These are phyloP conservation scores for Meganola albula DNA, from an alignment of 2,888 invertebrate species.

Conservation along the genomic window DNA sequence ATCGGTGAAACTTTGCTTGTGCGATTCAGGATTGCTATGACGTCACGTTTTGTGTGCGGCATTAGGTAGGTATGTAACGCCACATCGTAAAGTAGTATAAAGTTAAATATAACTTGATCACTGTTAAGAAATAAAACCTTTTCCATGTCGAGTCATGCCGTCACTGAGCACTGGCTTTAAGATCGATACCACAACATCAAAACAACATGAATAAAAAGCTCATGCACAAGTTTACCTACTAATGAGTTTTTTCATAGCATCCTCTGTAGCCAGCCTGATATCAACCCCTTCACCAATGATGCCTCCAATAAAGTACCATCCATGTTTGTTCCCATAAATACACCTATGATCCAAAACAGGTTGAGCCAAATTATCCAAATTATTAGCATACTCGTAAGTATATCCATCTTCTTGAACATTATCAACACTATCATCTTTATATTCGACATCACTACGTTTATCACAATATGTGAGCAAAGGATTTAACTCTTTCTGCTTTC, in stretches of 20 bases:
- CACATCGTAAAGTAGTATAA: too few species aligned
- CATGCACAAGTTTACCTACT: conserved; percentile 82
- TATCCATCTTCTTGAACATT: conserved; percentile 52
- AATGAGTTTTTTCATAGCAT: conserved; percentile 86
- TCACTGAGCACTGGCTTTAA: too few species aligned
- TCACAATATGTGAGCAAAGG: conserved; percentile 58
- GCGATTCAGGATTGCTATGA: too few species aligned
- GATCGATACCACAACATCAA: too few species aligned
- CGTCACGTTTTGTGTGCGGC: too few species aligned
- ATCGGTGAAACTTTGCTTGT: too few species aligned
- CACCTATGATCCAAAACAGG: conserved; percentile 79
- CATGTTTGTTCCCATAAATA: conserved; percentile 82
- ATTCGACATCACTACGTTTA: conserved; percentile 45
- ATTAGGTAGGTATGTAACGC: too few species aligned
- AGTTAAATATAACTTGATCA: too few species aligned
- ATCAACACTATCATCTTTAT: conserved; percentile 47
- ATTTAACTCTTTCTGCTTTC: conserved; percentile 62
- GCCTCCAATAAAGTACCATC: conserved; percentile 92
- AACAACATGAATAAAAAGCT: conserved; percentile 36
- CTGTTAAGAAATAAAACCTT: too few species aligned
- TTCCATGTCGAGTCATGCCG: too few species aligned
- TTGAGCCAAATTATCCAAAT: conserved; percentile 41
- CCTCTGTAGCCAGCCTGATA: conserved; percentile 80
- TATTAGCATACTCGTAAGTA: conserved; percentile 41
- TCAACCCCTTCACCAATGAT: conserved; percentile 84